Conservation (phyloP, 2,888 invertebrate species). For the Nycteola revayana region DNA sequence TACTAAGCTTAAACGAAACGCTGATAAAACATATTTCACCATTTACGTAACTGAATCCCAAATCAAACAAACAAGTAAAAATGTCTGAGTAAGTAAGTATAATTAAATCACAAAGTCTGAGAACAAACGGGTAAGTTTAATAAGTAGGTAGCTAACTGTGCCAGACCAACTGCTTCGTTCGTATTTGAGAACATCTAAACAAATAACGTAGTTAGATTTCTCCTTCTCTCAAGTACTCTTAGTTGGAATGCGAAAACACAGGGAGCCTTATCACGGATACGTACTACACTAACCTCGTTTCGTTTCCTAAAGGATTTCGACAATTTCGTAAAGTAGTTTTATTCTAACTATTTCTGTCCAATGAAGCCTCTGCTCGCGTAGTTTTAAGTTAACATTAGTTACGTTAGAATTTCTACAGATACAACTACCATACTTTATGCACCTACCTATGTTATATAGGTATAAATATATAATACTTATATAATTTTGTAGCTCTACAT, state of each 20-base stretch:
- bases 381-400: too few species aligned
- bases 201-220: conserved; percentile 45
- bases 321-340: neutral
- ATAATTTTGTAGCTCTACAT: too few species aligned
- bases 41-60: conserved; percentile 9
- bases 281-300: conserved; percentile 6
- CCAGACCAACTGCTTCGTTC: conserved; percentile 32
- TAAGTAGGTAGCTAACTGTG: conserved; percentile 42
- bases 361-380: too few species aligned
- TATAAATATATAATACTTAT: too few species aligned
- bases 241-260: conserved; percentile 33
- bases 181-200: conserved; percentile 43
- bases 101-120: conserved; percentile 37
- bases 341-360: neutral
- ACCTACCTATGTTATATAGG: too few species aligned
- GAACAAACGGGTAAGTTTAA: conserved; percentile 40
- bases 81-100: conserved; percentile 23
- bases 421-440: too few species aligned
- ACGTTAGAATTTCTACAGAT: too few species aligned
- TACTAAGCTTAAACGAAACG: conserved; percentile 17
- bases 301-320: neutral
- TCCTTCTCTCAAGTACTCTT: conserved; percentile 36
- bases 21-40: conserved; percentile 10
- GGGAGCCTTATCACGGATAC: conserved; percentile 17
- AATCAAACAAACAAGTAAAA: conserved; percentile 18